Evolutionary conservation across 2,113 vertebrate genomes (phyloP), one percentile per base, ranked within the genome.

Genomic region (Petrocephalus microphthalmus): DNA sequence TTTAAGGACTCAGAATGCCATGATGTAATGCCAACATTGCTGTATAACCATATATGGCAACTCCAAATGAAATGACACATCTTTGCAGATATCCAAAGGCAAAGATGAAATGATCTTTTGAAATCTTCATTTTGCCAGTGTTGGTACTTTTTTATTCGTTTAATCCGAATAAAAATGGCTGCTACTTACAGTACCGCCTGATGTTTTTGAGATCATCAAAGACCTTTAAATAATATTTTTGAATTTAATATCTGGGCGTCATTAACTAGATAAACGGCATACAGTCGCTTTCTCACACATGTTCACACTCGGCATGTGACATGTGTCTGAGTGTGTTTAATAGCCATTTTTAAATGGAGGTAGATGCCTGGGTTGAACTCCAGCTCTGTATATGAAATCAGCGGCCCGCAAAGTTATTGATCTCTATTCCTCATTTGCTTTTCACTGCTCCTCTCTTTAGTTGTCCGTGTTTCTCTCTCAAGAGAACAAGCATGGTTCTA

Each of bases 401-500:
- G 89, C 90, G 88, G 89, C 89, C 88, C 71, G 60, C 56, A 83
- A 45, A 87, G 90, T 84, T 88, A 25, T 86, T 85, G 45, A 82
- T 87, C 64, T 89, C 60, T 56, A 8, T 54, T 53, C 42, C 88
- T 60, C 60, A 0, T 25, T 89, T 71, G 47, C 74, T 60, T n/a
- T 54, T 86, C 20, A 13, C 29, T 53, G 52, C 87, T 90, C 74
- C 89, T 91, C 91, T 60, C 88, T 87, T 87, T 53, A 89, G 85
- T 49, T 78, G 85, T 92, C 74, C 25, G 25, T 93, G 83, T 90
- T 90, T 71, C 88, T 90, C 47, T 88, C 56, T 60, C 89, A 92
- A 90, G 90, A 90, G 89, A 92, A 91, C 90, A 45, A 88, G 91
- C 53, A 88, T 78, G 86, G 86, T 89, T 91, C 91, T 87, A 81